phyloP scores from a whole-genome alignment of 2,797 vertebrate species.

The Spinus olivaceus region DNA sequence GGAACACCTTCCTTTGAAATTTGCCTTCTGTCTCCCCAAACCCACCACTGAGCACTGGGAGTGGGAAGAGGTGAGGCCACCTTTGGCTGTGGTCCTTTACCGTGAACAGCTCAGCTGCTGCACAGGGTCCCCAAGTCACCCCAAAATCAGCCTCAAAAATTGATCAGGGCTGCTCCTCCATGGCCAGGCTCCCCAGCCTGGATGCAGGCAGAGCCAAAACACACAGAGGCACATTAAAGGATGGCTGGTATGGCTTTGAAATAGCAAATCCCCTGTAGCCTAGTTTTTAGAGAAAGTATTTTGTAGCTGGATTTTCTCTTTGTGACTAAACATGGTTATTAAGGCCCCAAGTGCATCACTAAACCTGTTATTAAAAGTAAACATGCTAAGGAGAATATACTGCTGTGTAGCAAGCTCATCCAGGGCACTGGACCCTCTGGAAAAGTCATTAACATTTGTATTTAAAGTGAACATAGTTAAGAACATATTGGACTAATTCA shows the following conservation, averaged over 20 bases:
- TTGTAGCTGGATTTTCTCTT: constrained; percentile 56
- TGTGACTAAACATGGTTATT: constrained; percentile 52
- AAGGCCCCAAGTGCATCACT: constrained; percentile 57
- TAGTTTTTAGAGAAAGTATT: constrained; percentile 57
- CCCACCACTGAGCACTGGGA: accelerated
- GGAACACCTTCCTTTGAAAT: constrained; percentile 1
- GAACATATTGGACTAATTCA: constrained; percentile 63
- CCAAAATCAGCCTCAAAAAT: neutral
- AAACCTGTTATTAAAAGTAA: constrained; percentile 60
- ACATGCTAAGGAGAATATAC: neutral
- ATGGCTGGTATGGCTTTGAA: constrained; percentile 19
- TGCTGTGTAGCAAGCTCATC: neutral
- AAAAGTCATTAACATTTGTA: constrained; percentile 57
- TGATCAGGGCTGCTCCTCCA: accelerated
- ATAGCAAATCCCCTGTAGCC: constrained; percentile 18
- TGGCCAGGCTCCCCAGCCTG: neutral
- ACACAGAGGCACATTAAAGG: neutral
- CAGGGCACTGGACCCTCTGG: constrained; percentile 42
- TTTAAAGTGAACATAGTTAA: constrained; percentile 45
- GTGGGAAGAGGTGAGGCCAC: neutral
- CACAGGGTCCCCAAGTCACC: accelerated
- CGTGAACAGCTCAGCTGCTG: accelerated
- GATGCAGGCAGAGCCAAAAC: neutral
- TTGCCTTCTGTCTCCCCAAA: neutral
- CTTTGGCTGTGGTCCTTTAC: accelerated